These are phyloP conservation scores for Nycticebus coucang DNA, from an alignment of 2,113 vertebrate species.

Conservation along the genomic window DNA sequence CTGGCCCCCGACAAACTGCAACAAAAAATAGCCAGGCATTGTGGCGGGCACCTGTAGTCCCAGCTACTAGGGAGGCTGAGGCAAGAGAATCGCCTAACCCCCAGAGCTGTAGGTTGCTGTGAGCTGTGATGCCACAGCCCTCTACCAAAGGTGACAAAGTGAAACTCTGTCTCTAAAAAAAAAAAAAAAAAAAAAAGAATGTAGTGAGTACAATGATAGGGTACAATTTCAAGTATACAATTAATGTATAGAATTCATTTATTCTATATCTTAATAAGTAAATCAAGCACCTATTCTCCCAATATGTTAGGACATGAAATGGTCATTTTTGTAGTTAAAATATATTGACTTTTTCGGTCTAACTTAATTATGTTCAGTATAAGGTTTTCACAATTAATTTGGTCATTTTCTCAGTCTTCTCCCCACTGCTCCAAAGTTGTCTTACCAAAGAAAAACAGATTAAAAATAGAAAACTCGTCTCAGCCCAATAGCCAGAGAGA, in stretches of 20 bases:
- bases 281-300: neutral
- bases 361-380: neutral
- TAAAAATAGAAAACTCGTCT: slow-evolving; percentile 39
- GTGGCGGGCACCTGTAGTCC: too few species aligned
- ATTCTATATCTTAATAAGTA: neutral
- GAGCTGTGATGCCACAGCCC: too few species aligned
- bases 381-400: neutral
- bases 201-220: neutral
- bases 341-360: neutral
- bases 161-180: neutral
- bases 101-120: too few species aligned
- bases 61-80: too few species aligned
- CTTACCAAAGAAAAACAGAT: neutral
- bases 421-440: neutral
- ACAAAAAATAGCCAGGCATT: too few species aligned
- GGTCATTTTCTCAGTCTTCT: neutral
- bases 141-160: too few species aligned
- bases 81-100: too few species aligned
- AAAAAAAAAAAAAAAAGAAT: neutral
- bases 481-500: neutral
- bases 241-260: neutral
- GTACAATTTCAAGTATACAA: neutral
- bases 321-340: neutral
- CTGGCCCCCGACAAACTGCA: too few species aligned
- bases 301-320: neutral